Evolutionary conservation across 2,797 vertebrate genomes (phyloP), one percentile per base, ranked within the genome.

Genomic region (Podarcis lilfordi): DNA sequence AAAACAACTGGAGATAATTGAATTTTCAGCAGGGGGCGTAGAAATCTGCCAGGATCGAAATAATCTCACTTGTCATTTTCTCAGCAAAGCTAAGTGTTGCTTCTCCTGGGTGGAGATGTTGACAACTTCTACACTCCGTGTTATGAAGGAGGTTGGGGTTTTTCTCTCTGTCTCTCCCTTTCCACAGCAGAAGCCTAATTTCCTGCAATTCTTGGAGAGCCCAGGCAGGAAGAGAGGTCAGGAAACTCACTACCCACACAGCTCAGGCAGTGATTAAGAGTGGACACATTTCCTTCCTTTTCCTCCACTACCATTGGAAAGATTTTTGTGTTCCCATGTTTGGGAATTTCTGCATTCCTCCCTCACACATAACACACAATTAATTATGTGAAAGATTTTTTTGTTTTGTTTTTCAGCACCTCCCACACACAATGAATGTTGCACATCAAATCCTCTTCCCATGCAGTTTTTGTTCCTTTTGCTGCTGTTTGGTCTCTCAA

Each of bases 201-300:
- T 96, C 96, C 96, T 95, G 92, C 91, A 86, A 95, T 96, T 96
- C 95, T 95, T 96, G 93, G 95, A 95, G 92, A 96, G 93, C 91
- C 79, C 89, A 0, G 68, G 84, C 94, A 95, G 94, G 94, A 95
- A 96, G 89, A 92, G 80, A 84, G 90, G 80, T 69, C 85, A 95
- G 95, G 94, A 95, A 95, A 64, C 80, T 71, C n/a, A 1, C 7
- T 37, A 23, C 69, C 88, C 64, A 72, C 64, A 72, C 82, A 84
- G 88, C 91, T 81, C 86, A 92, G 78, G 19, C 89, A 35, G 86
- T 90, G 95, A 95, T 91, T 93, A 89, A 95, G 84, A 37, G 8
- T 43, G 27, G 37, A n/a, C 84, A 92, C 85, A 71, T 89, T 93
- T 94, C 94, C 85, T 6, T 87, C 71, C 86, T 78, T 85, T 86